phyloP scores from a whole-genome alignment of 2,113 vertebrate genomes.

The Choloepus hoffmanni region DNA sequence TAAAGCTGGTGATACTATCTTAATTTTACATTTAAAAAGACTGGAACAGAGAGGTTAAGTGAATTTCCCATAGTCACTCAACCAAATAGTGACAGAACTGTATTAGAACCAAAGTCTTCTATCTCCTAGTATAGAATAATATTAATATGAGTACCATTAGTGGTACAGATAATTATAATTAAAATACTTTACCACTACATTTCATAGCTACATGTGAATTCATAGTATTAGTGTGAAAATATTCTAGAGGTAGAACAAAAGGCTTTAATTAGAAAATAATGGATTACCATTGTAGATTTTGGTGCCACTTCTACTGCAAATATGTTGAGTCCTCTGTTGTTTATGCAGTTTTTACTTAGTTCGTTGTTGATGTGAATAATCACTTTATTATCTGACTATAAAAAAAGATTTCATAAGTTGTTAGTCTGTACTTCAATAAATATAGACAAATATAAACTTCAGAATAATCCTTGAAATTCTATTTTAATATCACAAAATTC shows the following conservation, averaged over 20 bases:
- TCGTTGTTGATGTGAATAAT: constrained; percentile 94
- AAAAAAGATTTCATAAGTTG: constrained; percentile 65
- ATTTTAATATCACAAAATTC: background rate
- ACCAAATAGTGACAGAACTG: background rate
- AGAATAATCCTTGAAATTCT: background rate
- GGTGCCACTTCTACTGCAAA: constrained; percentile 96
- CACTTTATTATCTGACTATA: constrained; percentile 93
- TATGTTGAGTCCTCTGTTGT: constrained; percentile 90
- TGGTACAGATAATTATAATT: background rate
- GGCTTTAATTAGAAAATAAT: constrained; percentile 53
- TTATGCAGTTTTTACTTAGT: constrained; percentile 93
- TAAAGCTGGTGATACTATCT: background rate
- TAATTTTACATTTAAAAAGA: constrained; percentile 39
- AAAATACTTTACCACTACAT: constrained; percentile 41
- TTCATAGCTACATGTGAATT: constrained; percentile 29
- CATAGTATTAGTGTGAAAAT: background rate
- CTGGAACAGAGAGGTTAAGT: background rate
- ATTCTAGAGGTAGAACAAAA: background rate
- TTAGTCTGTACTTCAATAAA: constrained; percentile 44
- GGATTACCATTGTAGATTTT: constrained; percentile 91
- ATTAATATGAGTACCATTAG: background rate
- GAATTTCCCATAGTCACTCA: background rate
- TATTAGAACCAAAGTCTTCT: constrained; percentile 1
- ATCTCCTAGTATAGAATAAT: background rate
- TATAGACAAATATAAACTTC: background rate